phyloP scores from a whole-genome alignment of 1,140 invertebrate genomes.

The Sycophaga agraensis region DNA sequence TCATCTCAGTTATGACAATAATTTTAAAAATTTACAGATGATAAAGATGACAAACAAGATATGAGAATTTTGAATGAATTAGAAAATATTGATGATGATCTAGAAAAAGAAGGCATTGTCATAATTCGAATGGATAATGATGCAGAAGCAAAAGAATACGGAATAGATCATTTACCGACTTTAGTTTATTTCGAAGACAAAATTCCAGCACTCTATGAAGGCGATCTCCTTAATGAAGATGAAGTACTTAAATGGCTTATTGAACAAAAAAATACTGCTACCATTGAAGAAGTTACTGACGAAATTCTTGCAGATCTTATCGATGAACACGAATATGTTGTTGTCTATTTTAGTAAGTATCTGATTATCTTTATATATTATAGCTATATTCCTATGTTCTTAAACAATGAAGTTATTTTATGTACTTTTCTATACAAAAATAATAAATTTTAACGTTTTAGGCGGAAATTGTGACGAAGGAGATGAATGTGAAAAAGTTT shows the following conservation, averaged over 20 bases:
- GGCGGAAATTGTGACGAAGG: slow-evolving; percentile 85
- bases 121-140: slow-evolving; percentile 88
- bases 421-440: neutral
- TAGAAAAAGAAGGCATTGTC: slow-evolving; percentile 86
- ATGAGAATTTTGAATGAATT: slow-evolving; percentile 84
- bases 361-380: too few relatives aligned
- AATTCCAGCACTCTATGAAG: slow-evolving; percentile 88
- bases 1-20: too few relatives aligned
- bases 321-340: slow-evolving; percentile 89
- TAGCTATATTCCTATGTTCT: too few relatives aligned
- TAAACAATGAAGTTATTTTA: neutral
- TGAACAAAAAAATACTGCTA: slow-evolving; percentile 86
- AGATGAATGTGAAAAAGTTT: slow-evolving; percentile 79
- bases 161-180: slow-evolving; percentile 85
- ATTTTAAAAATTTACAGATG: slow-evolving; percentile 63
- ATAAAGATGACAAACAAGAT: slow-evolving; percentile 87
- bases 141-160: slow-evolving; percentile 86
- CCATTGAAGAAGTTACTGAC: slow-evolving; percentile 93
- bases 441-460: slow-evolving; percentile 38
- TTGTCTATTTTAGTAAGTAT: slow-evolving; percentile 86
- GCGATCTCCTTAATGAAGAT: slow-evolving; percentile 88
- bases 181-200: slow-evolving; percentile 90
- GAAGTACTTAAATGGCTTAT: slow-evolving; percentile 89
- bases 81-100: slow-evolving; percentile 90
- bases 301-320: slow-evolving; percentile 86